Evolutionary conservation across 2,888 invertebrate species (phyloP).

Genomic region (Tetragonisca angustula): DNA sequence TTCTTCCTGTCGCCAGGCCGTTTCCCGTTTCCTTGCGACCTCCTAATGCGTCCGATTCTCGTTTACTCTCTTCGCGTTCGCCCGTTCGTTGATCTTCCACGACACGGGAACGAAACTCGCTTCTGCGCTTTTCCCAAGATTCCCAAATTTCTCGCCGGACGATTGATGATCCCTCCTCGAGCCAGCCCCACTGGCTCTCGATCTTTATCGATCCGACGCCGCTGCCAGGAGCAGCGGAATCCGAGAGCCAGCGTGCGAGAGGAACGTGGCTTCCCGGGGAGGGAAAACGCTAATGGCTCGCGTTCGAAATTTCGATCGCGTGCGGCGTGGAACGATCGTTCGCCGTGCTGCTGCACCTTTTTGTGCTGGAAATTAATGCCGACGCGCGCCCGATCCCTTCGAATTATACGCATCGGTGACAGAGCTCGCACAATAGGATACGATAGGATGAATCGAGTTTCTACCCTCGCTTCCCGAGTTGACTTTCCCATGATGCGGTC

Average conservation of each 20-base stretch:
- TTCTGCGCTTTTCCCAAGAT: neutral
- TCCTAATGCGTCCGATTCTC: conserved; percentile 19
- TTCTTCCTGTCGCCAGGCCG: conserved; percentile 58
- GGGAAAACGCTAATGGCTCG: conserved; percentile 26
- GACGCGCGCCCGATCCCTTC: conserved; percentile 65
- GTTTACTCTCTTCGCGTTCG: conserved; percentile 15
- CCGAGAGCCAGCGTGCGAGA: neutral
- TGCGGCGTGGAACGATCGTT: neutral
- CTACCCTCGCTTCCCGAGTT: conserved; percentile 71
- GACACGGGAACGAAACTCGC: neutral
- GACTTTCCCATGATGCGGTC: conserved; percentile 83
- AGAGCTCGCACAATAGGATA: conserved; percentile 72
- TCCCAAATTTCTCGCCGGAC: conserved; percentile 18
- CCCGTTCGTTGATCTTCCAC: too few species aligned
- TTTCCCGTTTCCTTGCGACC: conserved; percentile 48
- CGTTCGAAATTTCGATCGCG: conserved; percentile 23
- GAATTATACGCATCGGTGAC: conserved; percentile 76
- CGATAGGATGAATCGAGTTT: conserved; percentile 73
- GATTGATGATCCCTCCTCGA: neutral
- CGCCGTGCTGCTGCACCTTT: conserved; percentile 42
- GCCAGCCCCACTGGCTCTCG: neutral
- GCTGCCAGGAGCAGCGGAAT: neutral
- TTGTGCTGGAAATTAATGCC: conserved; percentile 76
- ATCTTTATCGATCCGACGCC: conserved; percentile 18
- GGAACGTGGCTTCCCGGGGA: neutral